Conservation (phyloP, 2,113 vertebrate genomes). For the Aphyosemion australe region DNA sequence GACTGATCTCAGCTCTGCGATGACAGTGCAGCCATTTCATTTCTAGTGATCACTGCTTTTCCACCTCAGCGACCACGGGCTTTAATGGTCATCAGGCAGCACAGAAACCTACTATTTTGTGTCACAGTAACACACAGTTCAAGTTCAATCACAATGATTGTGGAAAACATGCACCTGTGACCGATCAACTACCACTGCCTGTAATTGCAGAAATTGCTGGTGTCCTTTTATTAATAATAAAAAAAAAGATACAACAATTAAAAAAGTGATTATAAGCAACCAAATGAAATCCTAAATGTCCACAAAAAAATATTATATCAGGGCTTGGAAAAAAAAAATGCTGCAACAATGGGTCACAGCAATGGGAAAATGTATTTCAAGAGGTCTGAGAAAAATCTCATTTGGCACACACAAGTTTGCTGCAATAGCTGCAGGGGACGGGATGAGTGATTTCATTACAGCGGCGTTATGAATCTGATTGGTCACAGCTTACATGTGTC, state of each 20-base stretch:
- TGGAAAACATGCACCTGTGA: neutral
- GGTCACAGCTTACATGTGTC: constrained; percentile 53
- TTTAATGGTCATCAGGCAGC: constrained; percentile 39
- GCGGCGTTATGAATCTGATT: constrained; percentile 50
- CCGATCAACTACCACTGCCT: neutral
- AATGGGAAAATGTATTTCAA: constrained; percentile 29
- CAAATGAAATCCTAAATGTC: too few species aligned
- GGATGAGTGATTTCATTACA: constrained; percentile 53
- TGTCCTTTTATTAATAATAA: too few species aligned
- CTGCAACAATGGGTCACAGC: neutral
- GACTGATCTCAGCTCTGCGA: constrained; percentile 43
- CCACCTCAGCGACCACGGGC: constrained; percentile 36
- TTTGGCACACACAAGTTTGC: constrained; percentile 32
- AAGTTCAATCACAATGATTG: constrained; percentile 1
- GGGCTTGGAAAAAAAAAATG: too few species aligned
- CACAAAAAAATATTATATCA: too few species aligned
- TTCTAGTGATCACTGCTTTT: constrained; percentile 63
- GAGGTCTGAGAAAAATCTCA: constrained; percentile 36
- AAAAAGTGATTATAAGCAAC: too few species aligned
- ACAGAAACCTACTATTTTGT: constrained; percentile 27
- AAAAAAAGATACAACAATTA: too few species aligned
- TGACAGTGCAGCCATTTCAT: constrained; percentile 50
- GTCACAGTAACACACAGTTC: constrained; percentile 2
- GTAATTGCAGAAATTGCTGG: too few species aligned
- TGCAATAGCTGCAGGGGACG: constrained; percentile 36